Evolutionary conservation across 2,113 vertebrate species (phyloP), one percentile per base, ranked within the genome.

Genomic region (Forbesichthys agassizii): DNA sequence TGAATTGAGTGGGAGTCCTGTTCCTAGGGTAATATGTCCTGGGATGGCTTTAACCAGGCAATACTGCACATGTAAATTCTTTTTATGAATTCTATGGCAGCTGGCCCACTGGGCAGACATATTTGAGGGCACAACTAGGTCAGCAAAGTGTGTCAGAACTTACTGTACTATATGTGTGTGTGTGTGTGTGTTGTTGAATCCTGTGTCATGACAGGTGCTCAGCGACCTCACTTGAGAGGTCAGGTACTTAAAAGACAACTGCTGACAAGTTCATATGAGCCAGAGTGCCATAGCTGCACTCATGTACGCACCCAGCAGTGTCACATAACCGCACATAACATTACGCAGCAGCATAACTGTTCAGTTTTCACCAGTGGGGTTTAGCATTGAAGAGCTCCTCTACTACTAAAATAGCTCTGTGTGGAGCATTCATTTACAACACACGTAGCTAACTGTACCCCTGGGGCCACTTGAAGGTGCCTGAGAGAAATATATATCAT

Each of bases 91-190:
- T 75, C 61, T 64, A 51, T 68, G 79, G 68, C 80, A 85, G 87
- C 84, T 85, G 79, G 81, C 72, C 55, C 73, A 57, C 63, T 65
- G 73, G 69, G 74, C 66, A 81, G 73, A 89, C 68, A 77, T 75
- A 91, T 87, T 69, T 71, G 74, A 85, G 67, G 87, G 89, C 85
- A 88, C 75, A 91, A 84, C 80, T 86, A 79, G 87, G 82, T 82
- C 82, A 86, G 62, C 57, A 64, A 58, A 63, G 61, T 68, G 75
- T 73, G 72, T 75, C 79, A 64, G 64, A 68, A 11, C 68, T 70
- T 72, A 76, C 77, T 20, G 48, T 12, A 11, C 20, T 69, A 64
- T 66, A 60, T 61, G 68, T 64, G 69, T 66, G 46, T 54, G 60
- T 61, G 60, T 48, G 36, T 61, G 60, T n/a, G 13, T 48, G 51